A percentile compares a stretch with the other conserved stretches of the same genome.
Conservation (phyloP, 1,140 invertebrate species). For the Charaxes varanes region DNA sequence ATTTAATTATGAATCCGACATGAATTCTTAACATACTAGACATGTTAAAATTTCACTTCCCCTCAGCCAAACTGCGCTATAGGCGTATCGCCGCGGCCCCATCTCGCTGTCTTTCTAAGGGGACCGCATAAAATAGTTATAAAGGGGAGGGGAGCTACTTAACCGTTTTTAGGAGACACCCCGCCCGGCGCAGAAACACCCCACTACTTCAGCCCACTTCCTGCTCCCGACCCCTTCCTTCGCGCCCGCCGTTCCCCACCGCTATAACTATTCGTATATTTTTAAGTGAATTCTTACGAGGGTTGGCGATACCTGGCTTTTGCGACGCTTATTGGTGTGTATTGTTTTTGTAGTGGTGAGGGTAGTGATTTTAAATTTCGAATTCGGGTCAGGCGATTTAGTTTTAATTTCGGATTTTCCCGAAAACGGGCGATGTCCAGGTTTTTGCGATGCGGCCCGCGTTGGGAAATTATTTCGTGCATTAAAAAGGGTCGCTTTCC, state of each 20-base stretch:
- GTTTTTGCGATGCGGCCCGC: slow-evolving; percentile 24
- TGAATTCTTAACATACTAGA: slow-evolving; percentile 68
- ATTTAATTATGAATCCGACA: slow-evolving; percentile 67
- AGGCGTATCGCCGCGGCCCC: slow-evolving; percentile 51
- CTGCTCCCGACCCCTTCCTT: slow-evolving; percentile 39
- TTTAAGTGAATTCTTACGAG: slow-evolving; percentile 65
- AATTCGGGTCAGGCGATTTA: slow-evolving; percentile 66
- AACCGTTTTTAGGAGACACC: slow-evolving; percentile 72
- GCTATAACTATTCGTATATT: slow-evolving; percentile 67
- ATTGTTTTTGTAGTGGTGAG: slow-evolving; percentile 46
- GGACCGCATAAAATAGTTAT: slow-evolving; percentile 73
- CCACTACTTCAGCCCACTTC: slow-evolving; percentile 58
- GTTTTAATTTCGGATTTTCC: slow-evolving; percentile 65
- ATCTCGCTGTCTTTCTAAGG: slow-evolving; percentile 70
- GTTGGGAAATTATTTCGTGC: slow-evolving; percentile 12
- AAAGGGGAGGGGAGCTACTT: slow-evolving; percentile 69
- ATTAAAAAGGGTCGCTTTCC: not conserved
- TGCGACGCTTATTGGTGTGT: slow-evolving; percentile 43
- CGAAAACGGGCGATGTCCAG: slow-evolving; percentile 34
- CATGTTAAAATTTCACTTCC: slow-evolving; percentile 68
- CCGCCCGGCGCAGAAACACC: slow-evolving; percentile 51
- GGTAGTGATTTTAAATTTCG: slow-evolving; percentile 40
- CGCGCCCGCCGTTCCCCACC: slow-evolving; percentile 21
- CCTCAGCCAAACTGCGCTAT: slow-evolving; percentile 43
- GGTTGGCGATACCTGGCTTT: slow-evolving; percentile 60